Conservation (phyloP, 1,140 invertebrate species). For the Ostrea denselamellosa region DNA sequence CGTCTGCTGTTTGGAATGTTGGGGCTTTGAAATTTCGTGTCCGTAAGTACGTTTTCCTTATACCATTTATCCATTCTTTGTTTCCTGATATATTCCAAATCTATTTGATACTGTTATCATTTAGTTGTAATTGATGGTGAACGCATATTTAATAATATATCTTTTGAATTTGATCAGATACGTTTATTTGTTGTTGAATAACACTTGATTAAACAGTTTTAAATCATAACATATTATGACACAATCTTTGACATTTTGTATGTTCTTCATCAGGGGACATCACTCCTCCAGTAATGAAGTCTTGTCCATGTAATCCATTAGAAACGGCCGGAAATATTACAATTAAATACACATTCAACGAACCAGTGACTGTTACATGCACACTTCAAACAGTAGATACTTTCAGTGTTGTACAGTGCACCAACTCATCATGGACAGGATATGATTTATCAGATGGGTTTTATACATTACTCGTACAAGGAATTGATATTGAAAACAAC, state of each 20-base stretch:
- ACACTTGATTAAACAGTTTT: too few species aligned
- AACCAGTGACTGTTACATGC: not conserved
- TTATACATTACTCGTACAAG: not conserved
- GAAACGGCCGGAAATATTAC: not conserved
- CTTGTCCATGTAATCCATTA: not conserved
- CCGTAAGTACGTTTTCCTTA: not conserved
- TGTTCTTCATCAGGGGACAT: not conserved
- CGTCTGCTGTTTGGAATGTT: not conserved
- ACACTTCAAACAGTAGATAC: not conserved
- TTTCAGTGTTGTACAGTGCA: not conserved
- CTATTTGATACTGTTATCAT: too few species aligned
- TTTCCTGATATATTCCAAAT: too few species aligned
- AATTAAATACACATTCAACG: not conserved
- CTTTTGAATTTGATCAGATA: too few species aligned
- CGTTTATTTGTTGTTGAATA: too few species aligned
- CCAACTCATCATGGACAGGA: not conserved
- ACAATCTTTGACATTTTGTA: too few species aligned
- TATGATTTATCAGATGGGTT: not conserved
- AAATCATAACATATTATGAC: too few species aligned
- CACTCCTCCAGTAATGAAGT: not conserved
- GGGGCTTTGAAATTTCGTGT: not conserved
- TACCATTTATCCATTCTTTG: too few species aligned
- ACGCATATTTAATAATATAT: too few species aligned
- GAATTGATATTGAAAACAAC: not conserved
- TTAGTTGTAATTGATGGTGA: too few species aligned